Percentiles rank a stretch among this genome's conserved stretches.
phyloP scores from a whole-genome alignment of 1,140 invertebrate species.

The Apis florea region DNA sequence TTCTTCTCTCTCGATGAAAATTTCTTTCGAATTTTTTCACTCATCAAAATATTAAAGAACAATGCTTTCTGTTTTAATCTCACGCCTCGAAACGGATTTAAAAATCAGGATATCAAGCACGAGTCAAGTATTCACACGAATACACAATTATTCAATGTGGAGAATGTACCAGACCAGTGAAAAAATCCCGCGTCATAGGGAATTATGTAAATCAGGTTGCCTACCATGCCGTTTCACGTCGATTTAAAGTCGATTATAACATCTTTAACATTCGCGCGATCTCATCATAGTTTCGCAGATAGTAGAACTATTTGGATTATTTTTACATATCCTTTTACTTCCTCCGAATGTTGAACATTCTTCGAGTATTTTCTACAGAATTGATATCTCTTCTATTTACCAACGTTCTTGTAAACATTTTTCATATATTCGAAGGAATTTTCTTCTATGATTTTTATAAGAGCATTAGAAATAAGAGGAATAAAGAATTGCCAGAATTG shows the following conservation, averaged over 20 bases:
- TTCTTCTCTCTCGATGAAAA: no score
- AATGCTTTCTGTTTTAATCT: background rate
- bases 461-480: no score
- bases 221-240: background rate
- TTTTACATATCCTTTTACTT: background rate
- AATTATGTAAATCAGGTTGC: constrained; percentile 41
- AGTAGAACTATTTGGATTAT: background rate
- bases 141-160: background rate
- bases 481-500: no score
- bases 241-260: constrained; percentile 42
- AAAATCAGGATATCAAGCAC: background rate
- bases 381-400: no score
- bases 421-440: no score
- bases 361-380: no score
- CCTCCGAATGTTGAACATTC: no score
- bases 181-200: constrained; percentile 18
- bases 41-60: background rate
- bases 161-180: background rate
- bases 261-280: background rate
- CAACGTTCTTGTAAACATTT: no score
- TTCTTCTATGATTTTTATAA: no score
- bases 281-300: background rate
- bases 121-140: background rate
- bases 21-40: background rate
- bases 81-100: background rate